These are phyloP conservation scores for Poecilobothrus nobilitatus DNA, from an alignment of 2,888 invertebrate species.

Conservation along the genomic window DNA sequence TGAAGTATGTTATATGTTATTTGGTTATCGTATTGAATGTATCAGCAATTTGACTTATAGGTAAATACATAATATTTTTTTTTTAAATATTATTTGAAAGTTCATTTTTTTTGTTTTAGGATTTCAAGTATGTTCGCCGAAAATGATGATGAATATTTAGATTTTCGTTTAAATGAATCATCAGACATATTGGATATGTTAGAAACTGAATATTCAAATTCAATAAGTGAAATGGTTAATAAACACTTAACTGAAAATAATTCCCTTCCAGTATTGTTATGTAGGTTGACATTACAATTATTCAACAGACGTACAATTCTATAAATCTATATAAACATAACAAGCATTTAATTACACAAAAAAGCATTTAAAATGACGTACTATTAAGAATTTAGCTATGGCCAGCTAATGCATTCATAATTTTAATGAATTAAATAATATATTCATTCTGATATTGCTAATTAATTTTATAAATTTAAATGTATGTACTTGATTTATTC, in stretches of 20 bases:
- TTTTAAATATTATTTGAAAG: conserved; percentile 17
- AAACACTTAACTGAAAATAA: conserved; percentile 68
- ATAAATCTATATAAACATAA: too few relatives aligned
- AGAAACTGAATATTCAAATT: conserved; percentile 72
- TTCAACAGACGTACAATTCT: conserved; percentile 60
- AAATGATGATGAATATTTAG: conserved; percentile 68
- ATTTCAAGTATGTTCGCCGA: conserved; percentile 85
- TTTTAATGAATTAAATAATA: too few relatives aligned
- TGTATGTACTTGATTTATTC: too few relatives aligned
- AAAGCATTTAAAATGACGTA: too few relatives aligned
- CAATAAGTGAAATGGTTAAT: conserved; percentile 64
- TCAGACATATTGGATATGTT: conserved; percentile 71
- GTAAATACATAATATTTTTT: conserved; percentile 25
- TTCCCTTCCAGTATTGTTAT: conserved; percentile 82
- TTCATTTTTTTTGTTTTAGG: too few relatives aligned
- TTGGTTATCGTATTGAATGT: conserved; percentile 82
- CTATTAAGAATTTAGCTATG: too few relatives aligned
- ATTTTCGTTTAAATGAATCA: conserved; percentile 62
- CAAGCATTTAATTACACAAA: too few relatives aligned
- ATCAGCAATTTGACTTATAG: conserved; percentile 48
- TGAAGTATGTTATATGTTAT: conserved; percentile 76
- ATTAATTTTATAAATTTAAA: too few relatives aligned
- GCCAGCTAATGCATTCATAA: too few relatives aligned
- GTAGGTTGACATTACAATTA: conserved; percentile 73
- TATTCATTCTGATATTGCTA: too few relatives aligned